Evolutionary conservation across 2,888 invertebrate species (phyloP).

Genomic region (Argyresthia goedartella): DNA sequence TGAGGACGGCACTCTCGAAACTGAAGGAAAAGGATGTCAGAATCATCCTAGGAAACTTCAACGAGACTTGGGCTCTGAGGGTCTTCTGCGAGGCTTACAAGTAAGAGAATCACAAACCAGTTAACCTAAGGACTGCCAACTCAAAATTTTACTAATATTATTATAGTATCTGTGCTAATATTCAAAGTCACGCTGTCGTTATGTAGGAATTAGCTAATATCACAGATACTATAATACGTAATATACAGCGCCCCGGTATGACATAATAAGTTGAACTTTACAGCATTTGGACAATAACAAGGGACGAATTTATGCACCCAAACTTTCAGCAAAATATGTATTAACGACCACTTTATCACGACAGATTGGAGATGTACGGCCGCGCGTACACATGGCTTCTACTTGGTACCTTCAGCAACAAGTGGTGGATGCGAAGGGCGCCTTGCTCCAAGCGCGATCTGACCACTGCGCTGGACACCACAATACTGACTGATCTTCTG

Average conservation of each 20-base stretch:
- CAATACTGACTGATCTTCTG: constrained; percentile 88
- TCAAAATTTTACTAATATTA: not conserved
- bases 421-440: constrained; percentile 78
- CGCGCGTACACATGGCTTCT: constrained; percentile 96
- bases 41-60: constrained; percentile 96
- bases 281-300: no score
- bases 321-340: no score
- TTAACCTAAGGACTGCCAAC: not conserved
- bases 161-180: no score
- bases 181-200: not conserved
- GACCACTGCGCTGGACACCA: constrained; percentile 84
- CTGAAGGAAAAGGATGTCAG: constrained; percentile 92
- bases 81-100: constrained; percentile 91
- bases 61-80: constrained; percentile 91
- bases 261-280: no score
- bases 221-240: no score
- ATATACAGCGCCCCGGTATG: no score
- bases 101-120: constrained; percentile 31
- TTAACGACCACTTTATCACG: not conserved
- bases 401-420: constrained; percentile 86
- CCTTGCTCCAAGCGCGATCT: constrained; percentile 82
- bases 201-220: no score
- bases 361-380: constrained; percentile 87
- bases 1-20: constrained; percentile 82
- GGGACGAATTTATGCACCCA: no score